Base-by-base conservation (phyloP, 2,113 vertebrate genomes). In the Beaufortia kweichowensis region DNA sequence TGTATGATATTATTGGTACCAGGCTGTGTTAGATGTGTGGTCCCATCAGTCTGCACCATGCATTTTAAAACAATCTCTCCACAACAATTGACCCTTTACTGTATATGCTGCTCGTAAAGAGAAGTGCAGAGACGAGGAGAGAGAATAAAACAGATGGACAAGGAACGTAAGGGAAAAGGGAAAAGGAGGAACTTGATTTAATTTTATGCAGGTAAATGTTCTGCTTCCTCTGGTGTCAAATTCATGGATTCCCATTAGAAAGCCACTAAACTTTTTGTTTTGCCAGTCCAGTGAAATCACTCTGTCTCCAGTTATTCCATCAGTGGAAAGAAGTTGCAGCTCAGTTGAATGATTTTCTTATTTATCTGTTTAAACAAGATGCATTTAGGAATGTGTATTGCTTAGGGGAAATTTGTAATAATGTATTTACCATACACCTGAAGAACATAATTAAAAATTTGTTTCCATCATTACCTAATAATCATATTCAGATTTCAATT, bases 191-290 rank as follows among this genome's bases (percentile, higher is more conserved):
- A 79, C 75, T 60, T 75, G 83, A 87, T 89, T 88, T 86, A 86
- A 90, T 89, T 87, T 87, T 87, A 81, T 2, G 73, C 79, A 83
- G 83, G 83, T 83, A 86, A 87, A 89, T 89, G 81, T 50, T 24
- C 80, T 88, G 90, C 88, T 88, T 90, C 84, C 82, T 86, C 85
- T 88, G 84, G 88, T 88, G 61, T 84, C 28, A 24, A 85, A 85
- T 88, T 89, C 89, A 86, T 89, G 87, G 89, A 89, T 90, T 90
- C 87, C 88, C 85, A 91, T 91, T 90, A 91, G 90, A 91, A 91
- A 88, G 89, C 89, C 89, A 89, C 88, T 91, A 87, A 79, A 82
- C 81, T 84, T 83, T 87, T 85, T 83, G 79, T 78, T 87, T 83
- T 21, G 43, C 88, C 88, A 82, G 83, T 76, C 71, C 85, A 83